These are phyloP conservation scores for Thymelicus lineola DNA, from an alignment of 2,888 invertebrate species.

Conservation along the genomic window DNA sequence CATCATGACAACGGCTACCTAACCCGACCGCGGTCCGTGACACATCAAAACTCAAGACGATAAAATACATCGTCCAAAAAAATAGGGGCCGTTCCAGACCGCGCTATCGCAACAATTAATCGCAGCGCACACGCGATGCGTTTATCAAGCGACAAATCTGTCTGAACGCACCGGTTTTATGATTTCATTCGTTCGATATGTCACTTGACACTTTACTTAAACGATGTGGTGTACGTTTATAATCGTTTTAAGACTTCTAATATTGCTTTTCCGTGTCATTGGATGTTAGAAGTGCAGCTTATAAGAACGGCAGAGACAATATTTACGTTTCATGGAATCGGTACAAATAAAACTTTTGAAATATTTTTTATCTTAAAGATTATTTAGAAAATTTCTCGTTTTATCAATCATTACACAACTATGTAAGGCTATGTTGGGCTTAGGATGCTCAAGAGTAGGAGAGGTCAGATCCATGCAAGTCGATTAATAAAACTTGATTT, in stretches of 20 bases:
- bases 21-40: slow-evolving; percentile 23
- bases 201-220: slow-evolving; percentile 60
- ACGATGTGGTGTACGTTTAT: slow-evolving; percentile 36
- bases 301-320: slow-evolving; percentile 13
- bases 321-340: no score
- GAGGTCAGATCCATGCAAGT: no score
- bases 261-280: slow-evolving; percentile 29
- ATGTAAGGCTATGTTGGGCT: no score
- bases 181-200: slow-evolving; percentile 65
- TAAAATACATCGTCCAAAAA: slow-evolving; percentile 39
- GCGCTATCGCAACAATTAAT: slow-evolving; percentile 70
- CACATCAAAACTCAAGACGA: slow-evolving; percentile 39
- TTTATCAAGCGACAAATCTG: slow-evolving; percentile 67
- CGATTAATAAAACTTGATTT: no score
- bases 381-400: no score
- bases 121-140: slow-evolving; percentile 52
- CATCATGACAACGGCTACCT: slow-evolving; percentile 5
- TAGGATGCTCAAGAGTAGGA: no score
- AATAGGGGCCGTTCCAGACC: slow-evolving; percentile 50
- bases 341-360: no score
- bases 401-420: no score
- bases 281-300: neutral
- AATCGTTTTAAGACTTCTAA: slow-evolving; percentile 18
- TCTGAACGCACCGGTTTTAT: slow-evolving; percentile 57
- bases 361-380: no score